These are phyloP conservation scores for Drosophila macrospina DNA, from an alignment of 2,888 invertebrate genomes.

Conservation along the genomic window DNA sequence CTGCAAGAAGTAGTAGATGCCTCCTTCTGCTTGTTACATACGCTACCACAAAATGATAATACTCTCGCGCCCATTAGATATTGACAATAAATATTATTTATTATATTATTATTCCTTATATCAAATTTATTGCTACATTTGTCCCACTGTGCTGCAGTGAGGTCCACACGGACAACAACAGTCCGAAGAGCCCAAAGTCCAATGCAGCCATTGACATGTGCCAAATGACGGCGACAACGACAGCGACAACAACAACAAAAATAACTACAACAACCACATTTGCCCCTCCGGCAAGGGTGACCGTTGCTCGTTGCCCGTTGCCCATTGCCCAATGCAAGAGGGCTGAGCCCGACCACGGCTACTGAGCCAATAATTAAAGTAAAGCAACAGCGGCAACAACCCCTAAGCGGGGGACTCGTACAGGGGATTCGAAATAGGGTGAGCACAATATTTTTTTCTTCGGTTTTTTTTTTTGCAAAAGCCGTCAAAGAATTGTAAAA, in stretches of 20 bases:
- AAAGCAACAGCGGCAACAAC: slow-evolving; percentile 58
- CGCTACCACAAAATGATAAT: too few species aligned
- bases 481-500: slow-evolving; percentile 42
- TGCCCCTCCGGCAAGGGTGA: slow-evolving; percentile 67
- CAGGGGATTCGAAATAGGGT: slow-evolving; percentile 56
- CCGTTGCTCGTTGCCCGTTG: slow-evolving; percentile 18
- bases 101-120: neutral
- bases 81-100: neutral
- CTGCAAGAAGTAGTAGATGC: too few species aligned
- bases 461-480: slow-evolving; percentile 27
- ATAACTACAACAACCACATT: slow-evolving; percentile 39
- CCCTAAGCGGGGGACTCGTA: slow-evolving; percentile 62
- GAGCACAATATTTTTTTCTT: slow-evolving; percentile 34
- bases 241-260: slow-evolving; percentile 24
- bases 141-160: slow-evolving; percentile 58
- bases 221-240: slow-evolving; percentile 62
- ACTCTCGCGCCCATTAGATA: too few species aligned
- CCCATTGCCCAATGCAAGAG: slow-evolving; percentile 35
- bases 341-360: slow-evolving; percentile 49
- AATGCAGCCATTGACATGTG: slow-evolving; percentile 79
- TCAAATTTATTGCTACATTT: neutral
- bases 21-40: too few species aligned
- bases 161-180: slow-evolving; percentile 5
- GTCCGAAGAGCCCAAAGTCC: slow-evolving; percentile 48
- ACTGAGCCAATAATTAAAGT: slow-evolving; percentile 72